Conservation (phyloP, 2,888 invertebrate genomes). For the Sarcophaga subvicina region DNA sequence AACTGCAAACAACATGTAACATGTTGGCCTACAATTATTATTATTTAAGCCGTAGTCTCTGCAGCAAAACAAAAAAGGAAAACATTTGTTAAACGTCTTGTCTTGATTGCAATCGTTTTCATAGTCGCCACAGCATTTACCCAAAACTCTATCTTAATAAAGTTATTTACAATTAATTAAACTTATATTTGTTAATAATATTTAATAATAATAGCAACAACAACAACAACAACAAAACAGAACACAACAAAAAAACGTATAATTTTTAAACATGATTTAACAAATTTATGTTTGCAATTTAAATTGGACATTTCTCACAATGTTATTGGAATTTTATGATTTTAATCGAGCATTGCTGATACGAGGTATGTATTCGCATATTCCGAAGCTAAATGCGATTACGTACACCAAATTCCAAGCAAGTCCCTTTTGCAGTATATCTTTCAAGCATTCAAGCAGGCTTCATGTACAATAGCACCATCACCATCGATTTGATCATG, state of each 20-base stretch:
- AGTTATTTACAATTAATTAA: constrained; percentile 56
- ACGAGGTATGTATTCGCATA: too few relatives aligned
- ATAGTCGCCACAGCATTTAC: neutral
- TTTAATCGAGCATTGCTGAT: neutral
- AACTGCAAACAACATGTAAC: neutral
- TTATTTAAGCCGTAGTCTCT: neutral
- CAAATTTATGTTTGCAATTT: neutral
- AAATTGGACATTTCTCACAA: neutral
- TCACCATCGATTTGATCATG: too few relatives aligned
- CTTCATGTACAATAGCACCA: too few relatives aligned
- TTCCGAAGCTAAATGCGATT: too few relatives aligned
- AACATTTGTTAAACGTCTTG: constrained; percentile 14
- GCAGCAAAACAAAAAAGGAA: neutral
- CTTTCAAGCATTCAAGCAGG: too few relatives aligned
- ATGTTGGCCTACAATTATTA: constrained; percentile 63
- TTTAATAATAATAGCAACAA: neutral
- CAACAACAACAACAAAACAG: neutral
- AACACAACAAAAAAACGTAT: neutral
- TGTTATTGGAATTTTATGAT: neutral
- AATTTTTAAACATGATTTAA: constrained; percentile 37
- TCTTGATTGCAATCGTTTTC: constrained; percentile 19
- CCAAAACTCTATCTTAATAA: constrained; percentile 45
- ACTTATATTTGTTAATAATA: constrained; percentile 2
- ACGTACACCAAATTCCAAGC: too few relatives aligned
- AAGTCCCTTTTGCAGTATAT: too few relatives aligned